Base-by-base conservation (phyloP, 2,888 invertebrate genomes). In the Drosophila kanekoi region DNA sequence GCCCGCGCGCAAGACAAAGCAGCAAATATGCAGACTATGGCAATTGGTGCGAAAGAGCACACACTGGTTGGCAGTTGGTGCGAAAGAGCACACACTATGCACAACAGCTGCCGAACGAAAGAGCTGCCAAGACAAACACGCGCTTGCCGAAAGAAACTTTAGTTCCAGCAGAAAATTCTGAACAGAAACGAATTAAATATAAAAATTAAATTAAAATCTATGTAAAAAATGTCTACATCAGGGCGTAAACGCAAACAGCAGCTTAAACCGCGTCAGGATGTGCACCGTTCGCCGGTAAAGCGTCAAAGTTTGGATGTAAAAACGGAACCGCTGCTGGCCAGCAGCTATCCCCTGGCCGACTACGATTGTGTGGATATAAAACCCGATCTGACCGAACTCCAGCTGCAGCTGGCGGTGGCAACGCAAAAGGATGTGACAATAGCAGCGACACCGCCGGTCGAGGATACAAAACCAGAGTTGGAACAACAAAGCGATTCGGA, bases 401-500 rank as follows among this genome's bases (percentile, higher is more conserved):
- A 81, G 40, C 44, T 81, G 9, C 82, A 81, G 43, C 45, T 79
- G 59, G 70, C 49, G 5, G 41, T 20, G 16, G 20, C 38, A 11
- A 52, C 43, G 9, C 54, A 63, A 32, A 51, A 33, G 9, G 51
- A 68, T n/a, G 18, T 20, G 9, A 14, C 62, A 16, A n/a, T 32
- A 18, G 11, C 41, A 18, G 3, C 37, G n/a, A 18, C 33, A 23
- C 8, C 44, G 11, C 16, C 20, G 2, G 8, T 9, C 0, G 65
- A 65, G 4, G 65, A 74, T 10, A n/a, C 8, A 4, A 70, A 72
- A 28, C 40, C 44, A 4, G 77, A 77, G 4, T 16, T 79, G 45
- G 89, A 87, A 4, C 59, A 89, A 45, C 77, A 79, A 49, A 89
- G 87, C 48, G 88, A 89, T 28, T 81, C 79, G 3, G 88, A 89